Evolutionary conservation across 2,797 vertebrate species (phyloP).

Genomic region (Ceryle rudis): DNA sequence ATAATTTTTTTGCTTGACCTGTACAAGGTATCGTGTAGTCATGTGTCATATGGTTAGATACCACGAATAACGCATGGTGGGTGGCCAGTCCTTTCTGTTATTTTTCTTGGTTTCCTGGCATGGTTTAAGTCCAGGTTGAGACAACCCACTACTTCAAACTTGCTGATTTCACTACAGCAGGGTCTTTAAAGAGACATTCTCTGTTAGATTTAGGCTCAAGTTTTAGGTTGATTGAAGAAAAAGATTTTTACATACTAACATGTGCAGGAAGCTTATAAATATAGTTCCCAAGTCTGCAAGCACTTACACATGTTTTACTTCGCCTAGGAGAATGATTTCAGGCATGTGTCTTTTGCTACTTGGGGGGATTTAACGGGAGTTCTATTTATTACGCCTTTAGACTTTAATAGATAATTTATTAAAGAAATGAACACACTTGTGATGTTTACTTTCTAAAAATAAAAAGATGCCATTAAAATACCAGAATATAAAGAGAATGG

Average conservation of each 20-base stretch:
- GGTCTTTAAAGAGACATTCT: slow-evolving; percentile 9
- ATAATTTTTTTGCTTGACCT: background rate
- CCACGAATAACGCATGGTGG: slow-evolving; percentile 42
- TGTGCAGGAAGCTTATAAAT: background rate
- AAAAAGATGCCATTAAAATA: background rate
- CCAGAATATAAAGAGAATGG: background rate
- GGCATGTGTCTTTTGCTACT: background rate
- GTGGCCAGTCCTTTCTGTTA: slow-evolving; percentile 47
- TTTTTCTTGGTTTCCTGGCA: slow-evolving; percentile 63
- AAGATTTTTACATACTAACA: background rate
- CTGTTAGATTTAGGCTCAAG: background rate
- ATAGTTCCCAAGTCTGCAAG: background rate
- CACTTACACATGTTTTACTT: background rate
- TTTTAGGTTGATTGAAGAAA: background rate
- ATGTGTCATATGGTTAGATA: slow-evolving; percentile 22
- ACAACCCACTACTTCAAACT: slow-evolving; percentile 26
- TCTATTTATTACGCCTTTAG: background rate
- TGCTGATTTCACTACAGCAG: slow-evolving; percentile 40
- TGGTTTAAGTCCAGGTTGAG: slow-evolving; percentile 44
- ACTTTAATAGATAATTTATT: background rate
- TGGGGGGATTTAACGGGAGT: background rate
- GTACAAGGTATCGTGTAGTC: background rate
- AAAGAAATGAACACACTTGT: background rate
- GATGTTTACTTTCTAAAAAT: background rate
- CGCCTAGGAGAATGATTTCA: background rate